phyloP scores from a whole-genome alignment of 2,797 vertebrate genomes.

The Pitangus sulphuratus region DNA sequence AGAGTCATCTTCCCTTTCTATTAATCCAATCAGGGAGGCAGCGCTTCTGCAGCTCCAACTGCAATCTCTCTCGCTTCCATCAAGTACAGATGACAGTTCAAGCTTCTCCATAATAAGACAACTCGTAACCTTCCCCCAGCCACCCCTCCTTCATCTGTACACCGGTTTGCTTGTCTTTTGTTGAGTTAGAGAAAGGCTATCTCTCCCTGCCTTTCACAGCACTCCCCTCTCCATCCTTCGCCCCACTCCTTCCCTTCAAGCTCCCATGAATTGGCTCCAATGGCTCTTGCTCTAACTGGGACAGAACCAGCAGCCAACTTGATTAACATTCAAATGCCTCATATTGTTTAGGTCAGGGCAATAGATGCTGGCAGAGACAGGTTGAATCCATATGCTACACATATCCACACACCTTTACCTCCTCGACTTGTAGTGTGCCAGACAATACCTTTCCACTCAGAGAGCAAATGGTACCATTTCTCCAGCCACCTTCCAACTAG shows the following conservation, averaged over 20 bases:
- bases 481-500: neutral
- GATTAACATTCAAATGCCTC: slow-evolving; percentile 56
- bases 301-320: slow-evolving; percentile 33
- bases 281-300: slow-evolving; percentile 10
- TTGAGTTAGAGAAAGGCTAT: slow-evolving; percentile 58
- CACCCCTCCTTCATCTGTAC: slow-evolving; percentile 34
- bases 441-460: slow-evolving; percentile 16
- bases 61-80: slow-evolving; percentile 75
- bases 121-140: slow-evolving; percentile 26
- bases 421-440: neutral
- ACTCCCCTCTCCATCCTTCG: neutral
- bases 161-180: slow-evolving; percentile 37
- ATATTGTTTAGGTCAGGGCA: neutral
- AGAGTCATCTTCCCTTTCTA: slow-evolving; percentile 80
- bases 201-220: slow-evolving; percentile 40
- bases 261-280: slow-evolving; percentile 16
- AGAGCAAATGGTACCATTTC: slow-evolving; percentile 29
- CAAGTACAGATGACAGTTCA: slow-evolving; percentile 73
- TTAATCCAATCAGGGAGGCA: slow-evolving; percentile 81
- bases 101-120: slow-evolving; percentile 61
- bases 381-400: neutral
- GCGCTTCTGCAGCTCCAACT: slow-evolving; percentile 74
- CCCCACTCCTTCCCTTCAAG: slow-evolving; percentile 11
- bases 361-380: neutral
- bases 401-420: neutral